Evolutionary conservation across 2,113 vertebrate genomes (phyloP), one percentile per base, ranked within the genome.

Genomic region (Alectura lathami): DNA sequence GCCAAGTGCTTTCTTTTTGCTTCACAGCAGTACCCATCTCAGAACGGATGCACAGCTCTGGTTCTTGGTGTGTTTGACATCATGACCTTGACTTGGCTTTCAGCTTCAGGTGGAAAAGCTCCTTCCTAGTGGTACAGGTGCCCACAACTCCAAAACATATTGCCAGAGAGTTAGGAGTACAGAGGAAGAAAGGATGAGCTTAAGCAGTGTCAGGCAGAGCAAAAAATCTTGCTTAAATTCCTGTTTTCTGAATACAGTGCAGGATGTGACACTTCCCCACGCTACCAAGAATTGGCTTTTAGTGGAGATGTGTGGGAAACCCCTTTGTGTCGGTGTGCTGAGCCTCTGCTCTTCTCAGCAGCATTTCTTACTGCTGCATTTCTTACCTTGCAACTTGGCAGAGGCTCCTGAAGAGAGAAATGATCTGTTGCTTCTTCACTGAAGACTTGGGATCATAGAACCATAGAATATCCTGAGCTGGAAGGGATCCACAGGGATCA

Each of bases 1-100:
- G 15, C 54, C 0, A 0, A 11, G 32, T 0, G 0, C 8, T 77
- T 14, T 60, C 45, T 15, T 30, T 43, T 56, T 0, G 0, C 3
- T 30, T 42, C 34, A n/a, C 17, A 2, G 34, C 0, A 0, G 1
- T 7, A 69, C 30, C 78, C 16, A 6, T 16, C 51, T 9, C 0
- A 0, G 47, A 23, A 36, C 62, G 1, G 0, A 4, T 1, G 17
- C 0, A 0, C 0, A 3, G 23, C 47, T 74, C 80, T 70, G 54
- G 23, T 40, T 80, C 70, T 26, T 34, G 2, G 15, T 0, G 1
- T 40, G 4, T 50, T 27, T 4, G 6, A 20, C 29, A 18, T 5
- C 2, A 0, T n/a, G 45, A 38, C 22, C n/a, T 38, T 22, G 15
- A 8, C 32, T 83, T 3, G 4, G 4, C 62, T 53, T 60, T 56